Evolutionary conservation across 2,113 vertebrate species (phyloP).

Genomic region (Panthera tigris): DNA sequence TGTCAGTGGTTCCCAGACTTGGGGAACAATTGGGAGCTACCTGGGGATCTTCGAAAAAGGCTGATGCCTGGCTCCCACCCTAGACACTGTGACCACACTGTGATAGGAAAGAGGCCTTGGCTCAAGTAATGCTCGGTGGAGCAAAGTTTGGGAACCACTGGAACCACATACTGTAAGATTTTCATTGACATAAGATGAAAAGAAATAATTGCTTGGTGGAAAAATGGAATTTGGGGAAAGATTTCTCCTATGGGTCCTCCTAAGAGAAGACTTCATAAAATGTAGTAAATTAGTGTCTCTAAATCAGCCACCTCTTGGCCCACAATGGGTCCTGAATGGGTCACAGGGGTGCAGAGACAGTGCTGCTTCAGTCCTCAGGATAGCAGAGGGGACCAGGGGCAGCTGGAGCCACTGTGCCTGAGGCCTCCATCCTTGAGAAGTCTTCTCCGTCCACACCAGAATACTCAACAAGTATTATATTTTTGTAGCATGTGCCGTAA

Average conservation of each 20-base stretch:
- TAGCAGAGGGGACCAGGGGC: not conserved
- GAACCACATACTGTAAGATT: not conserved
- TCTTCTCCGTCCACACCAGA: not conserved
- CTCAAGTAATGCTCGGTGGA: not conserved
- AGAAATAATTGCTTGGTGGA: not conserved
- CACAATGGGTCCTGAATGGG: not conserved
- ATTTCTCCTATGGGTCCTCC: not conserved
- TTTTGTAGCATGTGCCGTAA: not conserved
- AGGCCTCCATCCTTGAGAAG: not conserved
- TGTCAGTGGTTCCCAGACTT: not conserved
- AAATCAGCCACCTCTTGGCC: not conserved
- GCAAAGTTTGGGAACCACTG: not conserved
- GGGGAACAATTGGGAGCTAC: not conserved
- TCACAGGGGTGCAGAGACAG: not conserved
- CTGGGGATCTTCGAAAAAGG: not conserved
- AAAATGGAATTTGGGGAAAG: not conserved
- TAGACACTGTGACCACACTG: not conserved
- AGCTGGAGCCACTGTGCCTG: not conserved
- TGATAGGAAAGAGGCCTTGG: not conserved
- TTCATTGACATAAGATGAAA: not conserved
- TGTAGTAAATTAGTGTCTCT: not conserved
- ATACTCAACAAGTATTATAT: not conserved
- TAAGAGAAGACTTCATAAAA: not conserved
- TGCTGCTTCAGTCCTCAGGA: not conserved
- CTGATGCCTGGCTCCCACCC: not conserved